Evolutionary conservation across 2,113 vertebrate genomes (phyloP).

Genomic region (Ceyx cyanopectus): DNA sequence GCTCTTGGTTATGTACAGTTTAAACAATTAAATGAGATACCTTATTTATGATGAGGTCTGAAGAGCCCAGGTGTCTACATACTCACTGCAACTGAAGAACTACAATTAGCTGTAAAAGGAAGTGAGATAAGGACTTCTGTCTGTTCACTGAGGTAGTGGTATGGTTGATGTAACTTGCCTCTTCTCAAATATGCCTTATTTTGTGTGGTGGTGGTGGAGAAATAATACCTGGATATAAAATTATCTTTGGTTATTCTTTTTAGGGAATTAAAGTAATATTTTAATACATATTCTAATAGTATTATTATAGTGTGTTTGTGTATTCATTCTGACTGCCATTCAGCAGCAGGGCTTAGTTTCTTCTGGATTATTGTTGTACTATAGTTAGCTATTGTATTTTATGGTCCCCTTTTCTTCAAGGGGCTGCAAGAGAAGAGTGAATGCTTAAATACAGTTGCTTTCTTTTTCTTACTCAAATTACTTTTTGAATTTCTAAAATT

Average conservation of each 20-base stretch:
- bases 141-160: not conserved
- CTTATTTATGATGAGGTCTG: not conserved
- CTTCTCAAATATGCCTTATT: not conserved
- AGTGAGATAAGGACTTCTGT: not conserved
- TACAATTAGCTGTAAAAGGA: not conserved
- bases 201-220: not conserved
- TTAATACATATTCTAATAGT: not conserved
- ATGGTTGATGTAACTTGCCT: not conserved
- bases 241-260: not conserved
- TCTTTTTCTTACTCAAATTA: not conserved
- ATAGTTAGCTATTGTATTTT: not conserved
- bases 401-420: not conserved
- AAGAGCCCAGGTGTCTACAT: accelerated
- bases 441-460: not conserved
- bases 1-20: not conserved
- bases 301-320: not conserved
- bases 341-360: not conserved
- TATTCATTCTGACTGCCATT: not conserved
- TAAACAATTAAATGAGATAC: not conserved
- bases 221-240: not conserved
- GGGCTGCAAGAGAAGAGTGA: not conserved
- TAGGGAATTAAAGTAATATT: not conserved
- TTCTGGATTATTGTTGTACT: not conserved
- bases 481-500: not conserved
- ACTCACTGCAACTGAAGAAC: not conserved